phyloP scores from a whole-genome alignment of 2,888 invertebrate species.

The Nymphalis c-album region DNA sequence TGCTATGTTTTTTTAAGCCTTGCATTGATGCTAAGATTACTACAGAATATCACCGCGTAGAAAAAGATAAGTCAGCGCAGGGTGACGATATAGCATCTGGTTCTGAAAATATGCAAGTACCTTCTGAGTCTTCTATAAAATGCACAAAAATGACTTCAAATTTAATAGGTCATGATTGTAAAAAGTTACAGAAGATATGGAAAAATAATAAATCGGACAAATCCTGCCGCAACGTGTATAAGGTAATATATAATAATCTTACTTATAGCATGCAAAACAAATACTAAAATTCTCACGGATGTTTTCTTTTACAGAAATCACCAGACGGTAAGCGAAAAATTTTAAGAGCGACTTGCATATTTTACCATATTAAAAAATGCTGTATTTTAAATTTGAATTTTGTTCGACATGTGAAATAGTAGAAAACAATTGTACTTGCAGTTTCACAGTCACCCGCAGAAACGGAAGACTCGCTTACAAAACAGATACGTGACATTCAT shows the following conservation, averaged over 20 bases:
- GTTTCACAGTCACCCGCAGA: constrained; percentile 47
- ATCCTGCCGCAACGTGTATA: constrained; percentile 20
- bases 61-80: constrained; percentile 35
- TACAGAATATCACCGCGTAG: constrained; percentile 22
- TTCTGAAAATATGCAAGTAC: constrained; percentile 19
- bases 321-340: constrained; percentile 49
- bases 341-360: background rate
- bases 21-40: constrained; percentile 22
- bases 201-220: constrained; percentile 33
- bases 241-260: constrained; percentile 9
- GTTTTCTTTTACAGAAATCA: constrained; percentile 51
- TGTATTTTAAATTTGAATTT: background rate
- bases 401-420: background rate
- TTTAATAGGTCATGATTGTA: constrained; percentile 21
- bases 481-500: constrained; percentile 64
- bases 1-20: constrained; percentile 27
- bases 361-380: too few relatives aligned
- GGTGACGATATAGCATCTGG: constrained; percentile 35
- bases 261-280: background rate
- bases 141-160: constrained; percentile 24
- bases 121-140: constrained; percentile 20
- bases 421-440: constrained; percentile 17
- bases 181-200: constrained; percentile 31
- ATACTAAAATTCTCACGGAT: background rate
- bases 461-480: constrained; percentile 49